Evolutionary conservation across 2,888 invertebrate species (phyloP).

Genomic region (Pinctada fucata): DNA sequence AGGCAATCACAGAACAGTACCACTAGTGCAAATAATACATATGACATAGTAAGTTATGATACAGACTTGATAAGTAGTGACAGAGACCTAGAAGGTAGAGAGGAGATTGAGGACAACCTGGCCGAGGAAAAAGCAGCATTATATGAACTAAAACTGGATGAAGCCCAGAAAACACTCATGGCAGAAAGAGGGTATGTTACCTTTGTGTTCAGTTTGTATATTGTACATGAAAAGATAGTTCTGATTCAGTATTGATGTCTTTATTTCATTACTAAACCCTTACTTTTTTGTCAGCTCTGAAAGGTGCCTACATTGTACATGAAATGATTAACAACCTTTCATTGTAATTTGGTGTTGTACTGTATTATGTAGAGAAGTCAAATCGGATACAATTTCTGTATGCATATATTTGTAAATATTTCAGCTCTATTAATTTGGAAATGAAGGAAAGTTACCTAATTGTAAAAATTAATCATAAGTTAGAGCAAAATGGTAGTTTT

Average conservation of each 20-base stretch:
- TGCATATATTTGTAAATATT: no score
- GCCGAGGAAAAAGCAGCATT: slow-evolving; percentile 66
- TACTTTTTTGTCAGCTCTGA: no score
- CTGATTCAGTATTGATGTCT: neutral
- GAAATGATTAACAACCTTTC: no score
- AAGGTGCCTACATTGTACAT: neutral
- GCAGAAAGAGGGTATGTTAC: slow-evolving; percentile 85
- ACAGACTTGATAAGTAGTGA: neutral
- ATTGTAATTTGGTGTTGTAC: neutral
- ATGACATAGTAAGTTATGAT: neutral
- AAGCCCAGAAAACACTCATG: slow-evolving; percentile 85
- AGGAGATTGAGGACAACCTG: slow-evolving; percentile 43
- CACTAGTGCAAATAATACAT: neutral
- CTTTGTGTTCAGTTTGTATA: neutral
- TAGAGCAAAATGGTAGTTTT: no score
- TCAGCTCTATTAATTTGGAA: no score
- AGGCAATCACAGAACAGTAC: neutral
- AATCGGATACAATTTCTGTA: no score
- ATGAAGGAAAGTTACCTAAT: no score
- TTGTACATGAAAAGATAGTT: no score
- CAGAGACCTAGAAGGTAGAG: neutral
- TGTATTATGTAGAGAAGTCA: neutral
- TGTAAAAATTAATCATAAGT: no score
- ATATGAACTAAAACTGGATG: slow-evolving; percentile 84
- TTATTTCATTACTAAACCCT: neutral